Evolutionary conservation across 2,113 vertebrate genomes (phyloP).

Genomic region (Miniopterus natalensis): DNA sequence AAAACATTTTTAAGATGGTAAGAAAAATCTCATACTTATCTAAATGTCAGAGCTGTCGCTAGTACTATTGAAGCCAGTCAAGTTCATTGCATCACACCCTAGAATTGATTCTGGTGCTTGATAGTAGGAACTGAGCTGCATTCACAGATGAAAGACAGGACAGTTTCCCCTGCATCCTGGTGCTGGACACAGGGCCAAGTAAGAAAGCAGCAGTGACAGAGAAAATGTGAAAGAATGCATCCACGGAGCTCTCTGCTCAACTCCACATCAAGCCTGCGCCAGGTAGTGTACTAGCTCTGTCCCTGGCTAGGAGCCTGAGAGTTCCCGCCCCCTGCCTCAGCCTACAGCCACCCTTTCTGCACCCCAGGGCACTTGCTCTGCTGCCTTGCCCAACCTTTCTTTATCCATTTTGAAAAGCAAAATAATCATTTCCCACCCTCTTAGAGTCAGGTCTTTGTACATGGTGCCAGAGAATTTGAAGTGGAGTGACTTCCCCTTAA

Average conservation of each 20-base stretch:
- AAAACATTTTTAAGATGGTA: background rate
- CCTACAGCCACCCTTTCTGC: background rate
- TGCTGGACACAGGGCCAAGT: background rate
- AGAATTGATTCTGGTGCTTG: background rate
- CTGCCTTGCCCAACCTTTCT: background rate
- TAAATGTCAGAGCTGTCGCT: background rate
- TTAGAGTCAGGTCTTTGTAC: background rate
- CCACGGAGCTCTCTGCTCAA: background rate
- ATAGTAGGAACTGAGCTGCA: background rate
- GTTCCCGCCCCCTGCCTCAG: background rate
- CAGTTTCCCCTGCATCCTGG: background rate
- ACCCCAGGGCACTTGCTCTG: background rate
- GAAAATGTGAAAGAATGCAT: background rate
- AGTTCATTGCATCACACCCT: background rate
- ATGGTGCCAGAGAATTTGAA: background rate
- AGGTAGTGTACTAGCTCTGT: background rate
- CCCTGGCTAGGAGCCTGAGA: no score
- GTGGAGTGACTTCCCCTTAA: background rate
- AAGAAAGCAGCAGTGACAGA: background rate
- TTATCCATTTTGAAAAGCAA: background rate
- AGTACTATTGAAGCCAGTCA: background rate
- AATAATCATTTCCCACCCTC: background rate
- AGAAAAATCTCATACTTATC: background rate
- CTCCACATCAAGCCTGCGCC: background rate
- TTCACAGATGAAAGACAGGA: background rate